Conservation (phyloP, 2,888 invertebrate genomes). For the Nycteola revayana region DNA sequence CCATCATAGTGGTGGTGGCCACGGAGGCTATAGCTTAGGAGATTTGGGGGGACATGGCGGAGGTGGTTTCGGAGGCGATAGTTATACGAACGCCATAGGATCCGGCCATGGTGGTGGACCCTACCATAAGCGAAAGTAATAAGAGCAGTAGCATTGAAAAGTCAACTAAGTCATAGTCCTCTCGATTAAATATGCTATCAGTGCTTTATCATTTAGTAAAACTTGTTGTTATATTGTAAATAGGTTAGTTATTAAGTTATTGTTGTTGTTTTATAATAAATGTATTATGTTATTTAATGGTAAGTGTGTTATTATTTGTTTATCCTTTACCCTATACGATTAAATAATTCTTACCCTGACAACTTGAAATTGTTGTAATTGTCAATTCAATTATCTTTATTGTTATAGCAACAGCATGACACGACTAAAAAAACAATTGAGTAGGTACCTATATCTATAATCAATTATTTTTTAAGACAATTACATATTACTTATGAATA, state of each 20-base stretch:
- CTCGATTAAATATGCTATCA: conserved; percentile 33
- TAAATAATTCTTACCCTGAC: too few species aligned
- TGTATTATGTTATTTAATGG: conserved; percentile 47
- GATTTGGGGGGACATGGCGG: conserved; percentile 42
- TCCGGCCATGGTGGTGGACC: conserved; percentile 77
- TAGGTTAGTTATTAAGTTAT: conserved; percentile 65
- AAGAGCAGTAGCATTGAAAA: conserved; percentile 28
- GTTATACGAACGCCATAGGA: conserved; percentile 64
- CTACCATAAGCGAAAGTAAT: conserved; percentile 60
- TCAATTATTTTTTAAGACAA: too few species aligned
- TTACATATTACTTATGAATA: too few species aligned
- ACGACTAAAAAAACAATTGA: too few species aligned
- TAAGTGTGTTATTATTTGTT: conserved; percentile 11
- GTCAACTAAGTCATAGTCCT: conserved; percentile 70
- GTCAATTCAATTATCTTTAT: too few species aligned
- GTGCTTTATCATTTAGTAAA: conserved; percentile 49
- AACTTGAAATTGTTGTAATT: too few species aligned
- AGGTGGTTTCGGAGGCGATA: conserved; percentile 57
- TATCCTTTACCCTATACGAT: conserved; percentile 12
- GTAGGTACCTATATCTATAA: too few species aligned
- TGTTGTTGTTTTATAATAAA: conserved; percentile 33
- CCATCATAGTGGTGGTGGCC: conserved; percentile 43
- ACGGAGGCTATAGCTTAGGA: conserved; percentile 41
- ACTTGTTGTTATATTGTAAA: conserved; percentile 49
- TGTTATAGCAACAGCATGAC: too few species aligned